phyloP scores from a whole-genome alignment of 2,797 vertebrate species.

The Poecile montanus region DNA sequence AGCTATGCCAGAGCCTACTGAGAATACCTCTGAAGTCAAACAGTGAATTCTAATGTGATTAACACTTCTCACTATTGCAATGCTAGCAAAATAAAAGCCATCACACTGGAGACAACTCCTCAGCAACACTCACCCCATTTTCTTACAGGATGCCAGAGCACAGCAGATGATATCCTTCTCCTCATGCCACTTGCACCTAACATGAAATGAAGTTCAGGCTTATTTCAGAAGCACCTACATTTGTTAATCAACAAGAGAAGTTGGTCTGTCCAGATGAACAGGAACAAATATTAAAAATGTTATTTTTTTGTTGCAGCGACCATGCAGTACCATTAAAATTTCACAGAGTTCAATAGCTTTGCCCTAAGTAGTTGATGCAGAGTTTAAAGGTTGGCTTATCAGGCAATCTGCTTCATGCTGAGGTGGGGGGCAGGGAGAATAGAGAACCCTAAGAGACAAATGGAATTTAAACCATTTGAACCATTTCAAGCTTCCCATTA shows the following conservation, averaged over 20 bases:
- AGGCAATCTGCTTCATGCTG: not conserved
- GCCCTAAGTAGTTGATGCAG: not conserved
- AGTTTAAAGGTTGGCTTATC: not conserved
- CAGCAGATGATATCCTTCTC: conserved; percentile 78
- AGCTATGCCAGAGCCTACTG: not conserved
- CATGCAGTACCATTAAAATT: not conserved
- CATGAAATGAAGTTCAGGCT: not conserved
- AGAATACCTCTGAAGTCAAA: not conserved
- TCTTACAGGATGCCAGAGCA: conserved; percentile 81
- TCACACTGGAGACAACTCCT: not conserved
- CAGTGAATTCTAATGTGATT: not conserved
- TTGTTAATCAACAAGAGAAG: not conserved
- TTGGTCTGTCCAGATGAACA: not conserved
- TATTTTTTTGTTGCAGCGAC: not conserved
- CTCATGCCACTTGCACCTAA: conserved; percentile 83
- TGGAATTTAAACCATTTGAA: not conserved
- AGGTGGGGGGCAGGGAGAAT: not conserved
- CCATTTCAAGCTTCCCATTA: not conserved
- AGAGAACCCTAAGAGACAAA: not conserved
- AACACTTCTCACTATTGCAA: not conserved
- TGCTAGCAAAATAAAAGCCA: not conserved
- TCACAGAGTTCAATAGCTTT: not conserved
- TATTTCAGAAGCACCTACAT: not conserved
- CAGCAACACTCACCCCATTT: conserved; percentile 74
- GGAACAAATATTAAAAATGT: not conserved